phyloP scores from a whole-genome alignment of 2,888 invertebrate species.

The Lasius platythorax region DNA sequence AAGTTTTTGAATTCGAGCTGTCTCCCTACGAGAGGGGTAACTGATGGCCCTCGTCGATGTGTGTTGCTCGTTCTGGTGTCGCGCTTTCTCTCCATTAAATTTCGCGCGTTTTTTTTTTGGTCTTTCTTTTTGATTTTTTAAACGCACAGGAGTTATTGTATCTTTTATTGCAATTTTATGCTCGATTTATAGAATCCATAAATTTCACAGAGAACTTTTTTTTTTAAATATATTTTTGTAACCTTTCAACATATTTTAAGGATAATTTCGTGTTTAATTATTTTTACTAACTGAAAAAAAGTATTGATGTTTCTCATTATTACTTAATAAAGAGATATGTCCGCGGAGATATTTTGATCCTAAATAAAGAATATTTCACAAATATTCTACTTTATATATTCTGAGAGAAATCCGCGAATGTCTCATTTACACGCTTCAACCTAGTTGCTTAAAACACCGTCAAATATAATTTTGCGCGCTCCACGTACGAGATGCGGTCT shows the following conservation, averaged over 20 bases:
- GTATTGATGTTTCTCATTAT: background rate
- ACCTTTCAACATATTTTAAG: background rate
- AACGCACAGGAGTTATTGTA: conserved; percentile 9
- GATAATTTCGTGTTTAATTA: background rate
- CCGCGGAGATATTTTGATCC: background rate
- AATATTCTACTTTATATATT: background rate
- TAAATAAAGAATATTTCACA: background rate
- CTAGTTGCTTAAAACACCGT: conserved; percentile 25
- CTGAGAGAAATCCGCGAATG: background rate
- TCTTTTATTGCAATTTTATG: conserved; percentile 32
- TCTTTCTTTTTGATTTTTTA: conserved; percentile 15
- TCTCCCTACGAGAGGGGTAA: conserved; percentile 45
- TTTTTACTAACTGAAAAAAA: background rate
- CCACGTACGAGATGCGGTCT: background rate
- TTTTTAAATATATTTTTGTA: conserved; percentile 2
- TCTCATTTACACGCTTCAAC: conserved; percentile 10
- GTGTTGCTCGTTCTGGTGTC: background rate
- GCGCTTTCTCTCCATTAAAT: conserved; percentile 41
- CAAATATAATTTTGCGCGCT: conserved; percentile 38
- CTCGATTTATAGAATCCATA: conserved; percentile 26
- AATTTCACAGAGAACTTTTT: background rate
- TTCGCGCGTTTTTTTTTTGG: background rate
- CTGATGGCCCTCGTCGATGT: conserved; percentile 51
- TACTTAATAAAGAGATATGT: background rate
- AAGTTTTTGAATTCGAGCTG: conserved; percentile 62